Evolutionary conservation across 37 sponge, comb jelly and placozoan species (phyloP).

Genomic region (Beroe forskalii): DNA sequence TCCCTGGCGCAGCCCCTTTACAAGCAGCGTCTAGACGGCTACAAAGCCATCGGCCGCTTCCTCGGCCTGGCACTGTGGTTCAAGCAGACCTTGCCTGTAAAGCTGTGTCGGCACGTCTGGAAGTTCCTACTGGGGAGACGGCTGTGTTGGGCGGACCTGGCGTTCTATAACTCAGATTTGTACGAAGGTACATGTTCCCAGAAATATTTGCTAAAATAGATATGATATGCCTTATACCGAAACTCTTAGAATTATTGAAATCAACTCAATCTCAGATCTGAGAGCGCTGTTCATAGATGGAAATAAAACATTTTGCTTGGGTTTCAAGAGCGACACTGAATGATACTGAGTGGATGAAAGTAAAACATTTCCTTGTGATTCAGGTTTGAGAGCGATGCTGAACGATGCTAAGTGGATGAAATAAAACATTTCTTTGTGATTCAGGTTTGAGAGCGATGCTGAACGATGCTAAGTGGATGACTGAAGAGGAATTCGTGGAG

Average conservation of each 20-base stretch:
- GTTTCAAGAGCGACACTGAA: too few relatives aligned
- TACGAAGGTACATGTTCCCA: constrained; percentile 89
- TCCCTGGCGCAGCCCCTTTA: constrained; percentile 21
- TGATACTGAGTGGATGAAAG: too few relatives aligned
- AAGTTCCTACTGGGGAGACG: constrained; percentile 84
- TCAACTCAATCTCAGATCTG: too few relatives aligned
- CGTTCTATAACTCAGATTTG: constrained; percentile 91
- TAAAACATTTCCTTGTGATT: too few relatives aligned
- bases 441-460: constrained; percentile 53
- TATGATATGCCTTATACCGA: too few relatives aligned
- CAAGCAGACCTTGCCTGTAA: constrained; percentile 82
- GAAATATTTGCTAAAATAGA: neutral
- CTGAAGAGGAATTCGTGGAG: constrained; percentile 42
- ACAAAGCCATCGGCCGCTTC: constrained; percentile 78
- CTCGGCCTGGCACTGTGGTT: constrained; percentile 85
- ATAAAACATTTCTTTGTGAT: too few relatives aligned
- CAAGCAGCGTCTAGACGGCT: constrained; percentile 51
- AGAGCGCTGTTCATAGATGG: too few relatives aligned
- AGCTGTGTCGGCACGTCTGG: constrained; percentile 86
- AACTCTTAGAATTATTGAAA: too few relatives aligned
- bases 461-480: constrained; percentile 65
- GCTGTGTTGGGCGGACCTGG: constrained; percentile 92
- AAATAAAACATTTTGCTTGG: too few relatives aligned
- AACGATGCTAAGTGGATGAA: constrained; percentile 66
- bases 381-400: constrained; percentile 51